Evolutionary conservation across 2,797 vertebrate genomes (phyloP), one percentile per base, ranked within the genome.

Genomic region (Chrysocyon brachyurus): DNA sequence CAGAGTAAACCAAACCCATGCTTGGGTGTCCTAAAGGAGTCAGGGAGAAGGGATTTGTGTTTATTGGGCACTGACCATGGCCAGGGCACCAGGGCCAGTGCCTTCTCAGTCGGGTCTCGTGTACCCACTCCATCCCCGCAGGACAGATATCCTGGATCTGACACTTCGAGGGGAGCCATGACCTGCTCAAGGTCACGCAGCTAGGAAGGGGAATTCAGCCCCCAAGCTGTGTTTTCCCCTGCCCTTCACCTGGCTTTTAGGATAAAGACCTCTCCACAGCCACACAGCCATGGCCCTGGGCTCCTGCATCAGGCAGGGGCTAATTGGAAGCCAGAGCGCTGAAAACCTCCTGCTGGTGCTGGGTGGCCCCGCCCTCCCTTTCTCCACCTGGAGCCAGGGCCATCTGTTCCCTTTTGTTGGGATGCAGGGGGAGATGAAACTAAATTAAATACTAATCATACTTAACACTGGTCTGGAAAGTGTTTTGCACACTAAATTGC

Each of bases 371-470:
- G 0, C 94, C 93, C 61, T 81, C 89, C 91, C 94, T 77, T 59
- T 89, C 81, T 92, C 96, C 97, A 97, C 98, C 97, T 98, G 98
- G 92, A 98, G 96, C 91, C 83, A 85, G 87, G 93, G 90, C 97
- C 97, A 98, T 98, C 98, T 98, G 97, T 95, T 97, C 97, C 92
- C 91, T 97, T 97, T 97, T 96, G 95, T 97, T 33, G 5, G 94
- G 97, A 95, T 63, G 63, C 90, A 72, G 86, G 87, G 87, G 28
- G 84, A 96, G 85, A 97, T 66, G 89, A 94, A 97, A 97, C 98
- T 88, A 92, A 96, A 97, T 98, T 98, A 97, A 98, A 98, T 96
- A 96, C 90, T 98, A 97, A 98, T 97, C 96, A 96, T 94, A 97
- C 96, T 97, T 95, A 97, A 92, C 96, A 90, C 97, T 98, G 95